Evolutionary conservation across 1,140 invertebrate species (phyloP).

Genomic region (Arctopsyche grandis): DNA sequence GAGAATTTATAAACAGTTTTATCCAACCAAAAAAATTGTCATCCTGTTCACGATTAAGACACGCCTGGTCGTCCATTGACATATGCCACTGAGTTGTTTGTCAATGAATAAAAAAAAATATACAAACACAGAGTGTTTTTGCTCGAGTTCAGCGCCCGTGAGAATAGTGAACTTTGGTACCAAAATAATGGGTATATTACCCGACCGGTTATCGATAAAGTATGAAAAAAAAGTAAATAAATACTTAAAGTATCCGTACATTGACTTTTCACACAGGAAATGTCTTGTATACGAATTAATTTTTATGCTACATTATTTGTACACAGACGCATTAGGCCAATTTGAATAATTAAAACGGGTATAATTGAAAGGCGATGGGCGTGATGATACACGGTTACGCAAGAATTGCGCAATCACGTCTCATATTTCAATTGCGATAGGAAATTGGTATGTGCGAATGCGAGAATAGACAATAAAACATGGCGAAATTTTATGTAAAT

Average conservation of each 20-base stretch:
- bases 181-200: conserved; percentile 16
- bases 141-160: conserved; percentile 22
- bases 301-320: background rate
- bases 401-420: background rate
- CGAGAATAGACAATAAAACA: too few relatives aligned
- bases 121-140: background rate
- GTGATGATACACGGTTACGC: background rate
- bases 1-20: too few relatives aligned
- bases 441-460: too few relatives aligned
- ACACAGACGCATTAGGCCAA: background rate
- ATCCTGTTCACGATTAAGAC: background rate
- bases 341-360: conserved; percentile 20
- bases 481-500: too few relatives aligned
- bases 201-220: conserved; percentile 11
- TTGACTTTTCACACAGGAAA: conserved; percentile 10
- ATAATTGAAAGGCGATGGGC: conserved; percentile 14
- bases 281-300: conserved; percentile 20
- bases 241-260: background rate
- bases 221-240: conserved; percentile 20
- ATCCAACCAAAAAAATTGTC: too few relatives aligned
- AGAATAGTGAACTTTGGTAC: conserved; percentile 24
- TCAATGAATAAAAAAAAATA: too few relatives aligned
- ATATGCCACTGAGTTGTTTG: background rate
- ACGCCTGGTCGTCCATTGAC: background rate
- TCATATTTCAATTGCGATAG: too few relatives aligned